A percentile compares a stretch with the other conserved stretches of the same genome.
These are phyloP conservation scores for Sepioteuthis lessoniana DNA, from an alignment of 2,888 invertebrate species.

Conservation along the genomic window DNA sequence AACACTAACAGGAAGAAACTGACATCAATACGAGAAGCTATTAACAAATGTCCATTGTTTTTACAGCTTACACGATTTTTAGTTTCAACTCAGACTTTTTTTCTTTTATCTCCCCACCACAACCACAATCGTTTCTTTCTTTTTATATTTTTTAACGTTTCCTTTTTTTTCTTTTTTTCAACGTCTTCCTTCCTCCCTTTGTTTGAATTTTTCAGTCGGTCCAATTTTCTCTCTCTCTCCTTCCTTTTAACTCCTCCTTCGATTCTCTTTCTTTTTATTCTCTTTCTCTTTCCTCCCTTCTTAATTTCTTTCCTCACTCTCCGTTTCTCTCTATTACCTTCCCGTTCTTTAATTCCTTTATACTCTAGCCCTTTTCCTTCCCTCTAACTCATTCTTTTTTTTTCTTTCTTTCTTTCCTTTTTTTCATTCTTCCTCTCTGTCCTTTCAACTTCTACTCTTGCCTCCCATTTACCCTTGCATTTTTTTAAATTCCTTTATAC, in stretches of 20 bases:
- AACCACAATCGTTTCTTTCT: neutral
- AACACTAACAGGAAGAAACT: constrained; percentile 23
- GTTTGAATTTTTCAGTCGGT: neutral
- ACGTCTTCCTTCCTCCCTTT: neutral
- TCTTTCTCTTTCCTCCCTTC: neutral
- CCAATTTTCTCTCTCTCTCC: no score
- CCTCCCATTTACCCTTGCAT: neutral
- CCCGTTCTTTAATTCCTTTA: neutral
- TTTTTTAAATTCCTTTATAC: neutral
- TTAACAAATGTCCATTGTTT: constrained; percentile 10
- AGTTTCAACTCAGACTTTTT: neutral
- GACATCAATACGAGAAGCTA: constrained; percentile 33
- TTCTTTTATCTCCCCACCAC: neutral
- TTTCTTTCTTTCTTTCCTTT: neutral
- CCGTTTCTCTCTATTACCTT: neutral
- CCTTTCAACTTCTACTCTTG: no score
- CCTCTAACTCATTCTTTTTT: neutral
- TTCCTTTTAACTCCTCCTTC: neutral
- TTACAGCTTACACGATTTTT: neutral
- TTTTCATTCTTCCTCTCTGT: neutral
- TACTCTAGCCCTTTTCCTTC: no score
- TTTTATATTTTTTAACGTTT: neutral
- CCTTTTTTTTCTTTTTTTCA: neutral
- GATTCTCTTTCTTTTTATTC: no score
- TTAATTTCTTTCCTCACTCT: neutral